Evolutionary conservation across 2,888 invertebrate genomes (phyloP), one percentile per base, ranked within the genome.

Genomic region (Disparrhopalites patrizii): DNA sequence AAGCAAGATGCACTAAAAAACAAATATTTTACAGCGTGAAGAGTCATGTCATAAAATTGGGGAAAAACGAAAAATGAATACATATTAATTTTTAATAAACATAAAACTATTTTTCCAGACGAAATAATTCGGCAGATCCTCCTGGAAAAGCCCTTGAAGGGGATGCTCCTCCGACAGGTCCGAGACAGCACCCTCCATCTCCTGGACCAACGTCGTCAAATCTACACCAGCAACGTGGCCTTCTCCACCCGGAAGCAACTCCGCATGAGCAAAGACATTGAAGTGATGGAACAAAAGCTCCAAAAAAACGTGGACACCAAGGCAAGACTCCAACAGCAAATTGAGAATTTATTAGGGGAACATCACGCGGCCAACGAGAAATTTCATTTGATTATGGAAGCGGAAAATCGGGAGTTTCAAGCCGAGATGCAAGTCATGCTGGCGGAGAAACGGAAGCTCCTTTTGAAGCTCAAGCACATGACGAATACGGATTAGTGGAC

Each of bases 121-220:
- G 65, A 65, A 51, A 33, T 33, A 5, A 65, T 33, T 25, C 57
- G 65, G 13, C 65, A 65, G 28, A 65, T 58, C 1, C 7, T 50
- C 8, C 4, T 65, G 10, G 65, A 58, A 15, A 51, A 38, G 15
- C 65, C 65, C 7, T 18, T 65, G 2, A 27, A 31, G 2, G 65
- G 65, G n/a, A 38, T 65, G 10, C 47, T 65, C n/a, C 38, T 65
- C 3, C 33, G 58, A 5, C 50, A 50, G 13, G 38, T 57, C 13
- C 33, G 52, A 18, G 58, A 65, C 25, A 28, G 18, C n/a, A 27
- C 28, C 1, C 3, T 27, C 3, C 40, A 58, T 15, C 28, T n/a
- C 28, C 8, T 63, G 20, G 56, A 56, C 13, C 27, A 23, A 31
- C 55, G 63, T 3, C 38, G 43, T 13, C 30, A 54, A n/a, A 7